These are phyloP conservation scores for Ateles fusciceps DNA, from an alignment of 2,797 vertebrate genomes.

Conservation along the genomic window DNA sequence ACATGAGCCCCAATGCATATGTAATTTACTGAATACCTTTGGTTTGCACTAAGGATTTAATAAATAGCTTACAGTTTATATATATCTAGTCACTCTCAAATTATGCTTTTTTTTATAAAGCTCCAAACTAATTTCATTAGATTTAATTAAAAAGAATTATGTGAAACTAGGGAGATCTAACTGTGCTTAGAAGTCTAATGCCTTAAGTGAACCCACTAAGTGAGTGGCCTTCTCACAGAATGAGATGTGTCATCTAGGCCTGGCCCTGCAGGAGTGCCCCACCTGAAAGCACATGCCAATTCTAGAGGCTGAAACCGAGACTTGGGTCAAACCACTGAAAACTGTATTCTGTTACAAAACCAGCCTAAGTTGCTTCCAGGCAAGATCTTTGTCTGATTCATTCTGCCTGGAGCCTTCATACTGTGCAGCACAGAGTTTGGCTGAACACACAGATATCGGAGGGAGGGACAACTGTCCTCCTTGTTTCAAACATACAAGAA, in stretches of 20 bases:
- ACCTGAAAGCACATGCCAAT: neutral
- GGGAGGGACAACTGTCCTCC: neutral
- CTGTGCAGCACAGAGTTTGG: neutral
- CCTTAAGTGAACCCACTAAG: neutral
- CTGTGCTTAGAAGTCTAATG: neutral
- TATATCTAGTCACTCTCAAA: neutral
- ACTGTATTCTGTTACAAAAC: neutral
- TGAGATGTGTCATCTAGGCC: neutral
- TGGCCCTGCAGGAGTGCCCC: neutral
- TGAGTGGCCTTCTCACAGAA: neutral
- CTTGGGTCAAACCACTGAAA: neutral
- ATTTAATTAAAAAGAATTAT: neutral
- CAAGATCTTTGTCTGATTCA: neutral
- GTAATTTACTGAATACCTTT: neutral
- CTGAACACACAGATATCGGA: neutral
- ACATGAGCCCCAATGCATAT: neutral
- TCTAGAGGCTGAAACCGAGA: neutral
- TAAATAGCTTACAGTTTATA: neutral
- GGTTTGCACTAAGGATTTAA: neutral
- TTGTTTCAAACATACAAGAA: neutral
- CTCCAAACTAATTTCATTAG: neutral
- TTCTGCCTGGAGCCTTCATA: neutral
- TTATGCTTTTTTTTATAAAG: neutral
- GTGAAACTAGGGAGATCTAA: neutral
- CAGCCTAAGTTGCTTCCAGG: neutral